Conservation (phyloP, 1,140 invertebrate genomes). For the Drosophila paulistorum region DNA sequence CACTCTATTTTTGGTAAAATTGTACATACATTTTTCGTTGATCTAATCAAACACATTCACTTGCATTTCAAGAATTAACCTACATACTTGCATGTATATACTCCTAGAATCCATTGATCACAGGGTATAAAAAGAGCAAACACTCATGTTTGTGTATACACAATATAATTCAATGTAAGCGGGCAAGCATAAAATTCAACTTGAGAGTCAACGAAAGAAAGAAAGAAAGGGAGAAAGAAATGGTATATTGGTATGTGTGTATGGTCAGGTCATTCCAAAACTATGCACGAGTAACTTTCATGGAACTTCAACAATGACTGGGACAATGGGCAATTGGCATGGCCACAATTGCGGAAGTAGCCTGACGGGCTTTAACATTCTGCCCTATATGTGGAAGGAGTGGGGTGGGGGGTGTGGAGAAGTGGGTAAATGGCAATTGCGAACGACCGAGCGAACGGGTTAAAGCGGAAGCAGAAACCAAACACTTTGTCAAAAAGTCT, state of each 20-base stretch:
- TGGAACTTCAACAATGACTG: constrained; percentile 18
- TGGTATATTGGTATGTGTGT: constrained; percentile 26
- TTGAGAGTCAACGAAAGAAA: constrained; percentile 30
- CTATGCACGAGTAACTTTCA: constrained; percentile 58
- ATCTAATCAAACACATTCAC: too few species aligned
- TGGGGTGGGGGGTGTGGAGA: constrained; percentile 9
- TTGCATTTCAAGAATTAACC: too few species aligned
- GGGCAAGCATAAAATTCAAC: constrained; percentile 46
- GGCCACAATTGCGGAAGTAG: constrained; percentile 19
- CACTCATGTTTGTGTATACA: constrained; percentile 52
- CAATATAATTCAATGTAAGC: constrained; percentile 69
- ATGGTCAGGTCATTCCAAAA: constrained; percentile 43
- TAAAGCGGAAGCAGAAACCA: constrained; percentile 50
- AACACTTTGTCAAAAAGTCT: constrained; percentile 75
- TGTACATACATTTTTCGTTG: too few species aligned
- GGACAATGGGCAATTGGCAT: constrained; percentile 11
- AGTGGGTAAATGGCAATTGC: background rate
- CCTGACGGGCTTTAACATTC: constrained; percentile 25
- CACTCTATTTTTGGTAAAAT: too few species aligned
- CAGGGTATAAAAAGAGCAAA: constrained; percentile 37
- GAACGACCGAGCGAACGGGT: constrained; percentile 5
- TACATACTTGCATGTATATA: background rate
- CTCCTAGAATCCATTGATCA: background rate
- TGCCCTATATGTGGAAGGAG: constrained; percentile 2
- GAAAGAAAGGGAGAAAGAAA: constrained; percentile 1